Evolutionary conservation across 2,797 vertebrate genomes (phyloP), one percentile per base, ranked within the genome.

Genomic region (Hemibagrus guttatus): DNA sequence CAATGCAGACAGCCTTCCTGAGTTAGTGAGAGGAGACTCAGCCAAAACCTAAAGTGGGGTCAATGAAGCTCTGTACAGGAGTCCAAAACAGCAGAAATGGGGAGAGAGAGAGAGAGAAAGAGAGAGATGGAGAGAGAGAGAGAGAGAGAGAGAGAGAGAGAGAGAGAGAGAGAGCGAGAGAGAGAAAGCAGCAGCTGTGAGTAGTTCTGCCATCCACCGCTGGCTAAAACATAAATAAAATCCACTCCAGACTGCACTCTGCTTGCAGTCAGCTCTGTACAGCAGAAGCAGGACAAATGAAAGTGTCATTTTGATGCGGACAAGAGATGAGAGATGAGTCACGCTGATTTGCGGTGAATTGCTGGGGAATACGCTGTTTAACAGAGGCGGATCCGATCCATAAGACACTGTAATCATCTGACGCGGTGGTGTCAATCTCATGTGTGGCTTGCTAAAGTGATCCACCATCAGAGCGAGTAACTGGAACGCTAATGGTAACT

Each of bases 21-120:
- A 39, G 63, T 84, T 87, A 85, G 84, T 14, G 78, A 63, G 81
- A 49, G 68, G 74, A 85, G 85, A 42, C 52, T 61, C 83, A 88
- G 91, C 90, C 90, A 92, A 90, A 88, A 83, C 68, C 72, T 85
- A 81, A 87, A 87, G 86, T 88, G 86, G 87, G 89, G 90, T 91
- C 88, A 89, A 90, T 74, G 75, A 86, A 88, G 85, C 52, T 87
- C 75, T 68, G 86, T 75, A 83, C 85, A 63, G 87, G 52, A 59
- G 82, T 74, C 88, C 85, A 90, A 89, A 87, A 87, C 61, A 75
- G 56, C 56, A 80, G 35, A 58, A 39, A 21, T 64, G 66, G 16
- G 21, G 49, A 64, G 54, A 56, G 13, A 79, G 19, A 17, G 66
- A 66, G 59, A 46, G 74, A n/a, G 42, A 52, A 39, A 63, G 26